These are phyloP conservation scores for Fabriciana adippe DNA, from an alignment of 2,888 invertebrate genomes.

Conservation along the genomic window DNA sequence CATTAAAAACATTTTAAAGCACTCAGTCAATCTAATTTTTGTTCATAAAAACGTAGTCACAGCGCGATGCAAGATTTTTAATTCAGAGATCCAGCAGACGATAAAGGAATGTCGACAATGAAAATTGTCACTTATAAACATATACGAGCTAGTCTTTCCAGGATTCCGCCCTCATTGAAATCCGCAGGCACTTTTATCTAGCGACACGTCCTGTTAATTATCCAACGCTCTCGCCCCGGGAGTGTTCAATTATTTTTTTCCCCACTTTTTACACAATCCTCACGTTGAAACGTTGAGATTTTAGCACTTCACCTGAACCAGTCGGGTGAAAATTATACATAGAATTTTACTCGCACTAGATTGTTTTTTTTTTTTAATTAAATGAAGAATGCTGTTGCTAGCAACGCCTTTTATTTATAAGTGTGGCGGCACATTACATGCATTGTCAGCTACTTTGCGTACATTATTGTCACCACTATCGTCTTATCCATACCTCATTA, in stretches of 20 bases:
- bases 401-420: conserved; percentile 50
- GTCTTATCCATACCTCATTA: no score
- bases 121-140: conserved; percentile 27
- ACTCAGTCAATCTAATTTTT: no score
- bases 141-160: conserved; percentile 31
- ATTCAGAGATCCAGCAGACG: conserved; percentile 1
- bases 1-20: no score
- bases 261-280: conserved; percentile 72
- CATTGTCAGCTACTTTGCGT: conserved; percentile 27
- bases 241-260: conserved; percentile 79
- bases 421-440: conserved; percentile 52
- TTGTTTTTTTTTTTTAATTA: conserved; percentile 70
- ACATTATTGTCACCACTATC: no score
- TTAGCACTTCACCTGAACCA: conserved; percentile 79
- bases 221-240: conserved; percentile 72
- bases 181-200: conserved; percentile 75
- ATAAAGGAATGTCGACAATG: conserved; percentile 13
- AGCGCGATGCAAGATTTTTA: neutral
- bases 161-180: conserved; percentile 63
- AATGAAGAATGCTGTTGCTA: conserved; percentile 67
- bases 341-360: conserved; percentile 61
- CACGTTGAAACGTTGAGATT: conserved; percentile 77
- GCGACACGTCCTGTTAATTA: conserved; percentile 82
- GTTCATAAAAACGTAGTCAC: neutral
- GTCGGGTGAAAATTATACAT: conserved; percentile 71